phyloP scores from a whole-genome alignment of 2,888 invertebrate genomes.

The Scaptomyza parva region DNA sequence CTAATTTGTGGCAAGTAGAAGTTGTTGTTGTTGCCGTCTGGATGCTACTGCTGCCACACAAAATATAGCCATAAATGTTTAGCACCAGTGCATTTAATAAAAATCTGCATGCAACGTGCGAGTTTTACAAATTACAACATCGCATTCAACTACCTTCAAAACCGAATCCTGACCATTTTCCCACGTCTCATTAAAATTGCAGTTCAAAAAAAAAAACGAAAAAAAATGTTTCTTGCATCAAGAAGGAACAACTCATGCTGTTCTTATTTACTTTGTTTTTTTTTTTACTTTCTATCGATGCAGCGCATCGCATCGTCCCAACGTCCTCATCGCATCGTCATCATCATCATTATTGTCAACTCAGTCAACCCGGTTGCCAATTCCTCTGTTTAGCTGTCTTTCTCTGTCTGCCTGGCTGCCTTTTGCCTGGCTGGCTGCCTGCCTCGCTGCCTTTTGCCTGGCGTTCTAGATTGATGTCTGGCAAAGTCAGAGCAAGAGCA shows the following conservation, averaged over 20 bases:
- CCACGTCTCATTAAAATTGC: conserved; percentile 82
- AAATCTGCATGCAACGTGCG: conserved; percentile 78
- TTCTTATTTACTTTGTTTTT: conserved; percentile 6
- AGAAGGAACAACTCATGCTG: conserved; percentile 30
- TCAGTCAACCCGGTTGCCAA: conserved; percentile 67
- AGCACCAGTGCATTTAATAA: conserved; percentile 56
- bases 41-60: conserved; percentile 21
- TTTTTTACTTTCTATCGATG: conserved; percentile 72
- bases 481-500: conserved; percentile 39
- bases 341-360: conserved; percentile 77
- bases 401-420: conserved; percentile 33
- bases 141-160: conserved; percentile 11
- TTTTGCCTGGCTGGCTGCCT: conserved; percentile 61
- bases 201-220: conserved; percentile 33
- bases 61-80: conserved; percentile 74
- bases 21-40: conserved; percentile 23
- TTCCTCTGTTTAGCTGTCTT: conserved; percentile 40
- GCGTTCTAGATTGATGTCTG: conserved; percentile 72
- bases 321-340: conserved; percentile 56
- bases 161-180: conserved; percentile 52
- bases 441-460: too few species aligned
- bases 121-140: conserved; percentile 70
- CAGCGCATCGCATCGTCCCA: conserved; percentile 30
- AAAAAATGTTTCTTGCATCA: conserved; percentile 22
- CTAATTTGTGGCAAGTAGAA: conserved; percentile 63